Evolutionary conservation across 2,888 invertebrate species (phyloP).

Genomic region (Isotomurus palustris): DNA sequence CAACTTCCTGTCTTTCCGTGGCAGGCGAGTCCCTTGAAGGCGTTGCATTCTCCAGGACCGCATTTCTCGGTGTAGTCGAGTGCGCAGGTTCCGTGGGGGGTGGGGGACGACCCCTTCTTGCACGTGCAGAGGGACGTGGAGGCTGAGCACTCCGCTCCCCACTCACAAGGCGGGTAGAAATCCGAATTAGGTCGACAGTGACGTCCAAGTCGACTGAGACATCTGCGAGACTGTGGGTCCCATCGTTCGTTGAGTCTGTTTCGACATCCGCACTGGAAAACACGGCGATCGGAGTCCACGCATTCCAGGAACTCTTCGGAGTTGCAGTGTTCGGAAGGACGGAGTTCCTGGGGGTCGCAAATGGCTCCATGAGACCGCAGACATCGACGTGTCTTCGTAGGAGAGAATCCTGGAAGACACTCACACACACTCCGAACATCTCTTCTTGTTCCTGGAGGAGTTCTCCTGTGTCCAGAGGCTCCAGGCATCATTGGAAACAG

Average conservation of each 20-base stretch:
- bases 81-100: constrained; percentile 24
- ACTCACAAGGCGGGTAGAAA: constrained; percentile 27
- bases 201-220: constrained; percentile 21
- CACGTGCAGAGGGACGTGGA: constrained; percentile 23
- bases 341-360: constrained; percentile 11
- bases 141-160: constrained; percentile 17
- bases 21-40: constrained; percentile 22
- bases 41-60: constrained; percentile 26
- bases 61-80: constrained; percentile 25
- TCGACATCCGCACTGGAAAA: constrained; percentile 30
- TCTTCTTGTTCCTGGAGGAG: constrained; percentile 8
- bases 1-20: constrained; percentile 29
- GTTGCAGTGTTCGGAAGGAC: constrained; percentile 23
- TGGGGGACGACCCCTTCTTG: constrained; percentile 15
- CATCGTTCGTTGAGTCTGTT: constrained; percentile 34
- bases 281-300: constrained; percentile 24
- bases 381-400: constrained; percentile 18
- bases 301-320: constrained; percentile 30
- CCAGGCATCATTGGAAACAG: constrained; percentile 6
- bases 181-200: constrained; percentile 19
- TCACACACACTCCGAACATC: constrained; percentile 16
- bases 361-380: constrained; percentile 24
- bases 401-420: constrained; percentile 28
- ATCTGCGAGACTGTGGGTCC: constrained; percentile 13
- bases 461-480: not conserved